phyloP scores from a whole-genome alignment of 1,140 invertebrate species.

The Adelges cooleyi region DNA sequence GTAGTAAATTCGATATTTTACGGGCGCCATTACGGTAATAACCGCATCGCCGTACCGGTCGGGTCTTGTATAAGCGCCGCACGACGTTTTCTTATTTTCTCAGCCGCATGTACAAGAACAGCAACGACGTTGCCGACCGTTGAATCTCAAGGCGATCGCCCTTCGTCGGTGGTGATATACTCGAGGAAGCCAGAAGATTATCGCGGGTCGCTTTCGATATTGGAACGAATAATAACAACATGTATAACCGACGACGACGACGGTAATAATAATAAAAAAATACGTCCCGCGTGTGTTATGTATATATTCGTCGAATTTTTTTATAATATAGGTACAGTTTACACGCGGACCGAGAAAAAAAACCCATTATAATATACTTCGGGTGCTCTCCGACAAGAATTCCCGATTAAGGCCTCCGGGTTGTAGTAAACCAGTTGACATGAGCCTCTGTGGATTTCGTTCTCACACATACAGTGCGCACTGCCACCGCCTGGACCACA shows the following conservation, averaged over 20 bases:
- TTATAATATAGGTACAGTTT: background rate
- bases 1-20: constrained; percentile 25
- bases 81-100: background rate
- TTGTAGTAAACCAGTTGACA: constrained; percentile 1
- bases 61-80: background rate
- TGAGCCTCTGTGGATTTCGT: no score
- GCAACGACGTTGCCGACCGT: no score
- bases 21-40: constrained; percentile 2
- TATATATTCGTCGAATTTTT: no score
- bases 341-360: background rate
- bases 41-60: constrained; percentile 9
- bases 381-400: background rate
- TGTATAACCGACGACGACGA: no score
- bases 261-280: no score
- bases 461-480: no score
- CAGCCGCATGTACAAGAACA: no score
- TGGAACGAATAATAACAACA: background rate
- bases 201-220: background rate
- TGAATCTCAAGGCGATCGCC: background rate
- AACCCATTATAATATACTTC: background rate
- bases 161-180: background rate
- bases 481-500: no score
- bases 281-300: background rate
- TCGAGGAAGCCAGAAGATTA: background rate
- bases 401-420: background rate